Percentiles rank a stretch among this genome's conserved stretches.
These are phyloP conservation scores for Acipenser oxyrinchus DNA, from an alignment of 2,797 vertebrate species.

Conservation along the genomic window DNA sequence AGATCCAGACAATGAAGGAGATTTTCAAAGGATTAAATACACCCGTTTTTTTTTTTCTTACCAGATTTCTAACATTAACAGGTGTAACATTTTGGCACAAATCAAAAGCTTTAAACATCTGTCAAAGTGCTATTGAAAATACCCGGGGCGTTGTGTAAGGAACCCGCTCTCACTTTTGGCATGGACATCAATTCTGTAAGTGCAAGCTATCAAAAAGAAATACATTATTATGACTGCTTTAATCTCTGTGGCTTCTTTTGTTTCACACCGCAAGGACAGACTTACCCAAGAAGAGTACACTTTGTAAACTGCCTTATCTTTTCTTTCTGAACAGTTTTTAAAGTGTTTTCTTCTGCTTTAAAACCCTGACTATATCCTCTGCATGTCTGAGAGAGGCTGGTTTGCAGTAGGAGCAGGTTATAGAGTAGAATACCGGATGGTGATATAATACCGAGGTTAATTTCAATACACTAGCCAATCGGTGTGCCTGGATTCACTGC, in stretches of 20 bases:
- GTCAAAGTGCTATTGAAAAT: background rate
- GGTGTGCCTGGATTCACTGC: too few species aligned
- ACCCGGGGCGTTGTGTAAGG: background rate
- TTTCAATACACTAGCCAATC: too few species aligned
- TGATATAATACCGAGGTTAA: too few species aligned
- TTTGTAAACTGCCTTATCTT: constrained; percentile 7
- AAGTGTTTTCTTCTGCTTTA: too few species aligned
- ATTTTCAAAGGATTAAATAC: constrained; percentile 1
- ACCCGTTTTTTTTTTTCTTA: constrained; percentile 1
- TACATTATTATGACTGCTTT: constrained; percentile 14
- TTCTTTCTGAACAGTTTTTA: too few species aligned
- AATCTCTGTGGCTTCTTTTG: constrained; percentile 1
- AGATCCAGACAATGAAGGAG: constrained; percentile 13
- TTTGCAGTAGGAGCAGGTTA: too few species aligned
- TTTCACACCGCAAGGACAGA: background rate
- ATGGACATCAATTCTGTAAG: background rate
- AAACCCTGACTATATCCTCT: too few species aligned
- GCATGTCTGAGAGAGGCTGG: too few species aligned
- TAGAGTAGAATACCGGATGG: too few species aligned
- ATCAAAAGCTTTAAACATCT: constrained; percentile 2
- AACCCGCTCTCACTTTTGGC: background rate
- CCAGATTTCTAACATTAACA: background rate
- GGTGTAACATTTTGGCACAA: constrained; percentile 7
- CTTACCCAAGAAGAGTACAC: background rate
- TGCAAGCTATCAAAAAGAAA: constrained; percentile 15